Base-by-base conservation (phyloP, 2,888 invertebrate species). In the Platycheirus rosarum region DNA sequence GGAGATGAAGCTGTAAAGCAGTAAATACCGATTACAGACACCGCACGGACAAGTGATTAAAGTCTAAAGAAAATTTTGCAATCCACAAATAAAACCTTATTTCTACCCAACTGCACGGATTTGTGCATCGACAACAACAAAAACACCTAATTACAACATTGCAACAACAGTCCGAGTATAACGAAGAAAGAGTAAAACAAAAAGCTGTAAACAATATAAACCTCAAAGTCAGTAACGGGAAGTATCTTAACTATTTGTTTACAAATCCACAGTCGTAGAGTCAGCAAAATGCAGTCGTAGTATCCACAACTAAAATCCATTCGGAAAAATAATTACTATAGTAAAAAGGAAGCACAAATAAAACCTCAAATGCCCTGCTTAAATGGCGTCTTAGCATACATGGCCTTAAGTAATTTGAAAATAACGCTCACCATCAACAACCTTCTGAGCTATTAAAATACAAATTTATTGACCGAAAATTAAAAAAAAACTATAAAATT, bases 321-420 rank as follows among this genome's bases (percentile, higher is more conserved):
- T 32, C 29, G 8, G 8, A 32, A 32, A 32, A 48, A 48, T 48
- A 55, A 63, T 65, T 55, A 32, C 29, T 32, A n/a, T n/a, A 8
- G 46, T 55, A 53, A 49, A 65, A 40, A 37, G 55, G 48, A 20
- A 73, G 55, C 55, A 40, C 63, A 55, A 55, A 63, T 53, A 63
- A 73, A 63, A 73, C 40, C 14, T 18, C 32, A 65, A 71, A 35
- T 48, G 46, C 55, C 46, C 73, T 73, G 53, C 55, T 73, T 37
- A 73, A 73, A 63, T 65, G 53, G 65, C 48, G 63, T 55, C 46
- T 73, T 48, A 46, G 53, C 48, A 55, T 65, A 65, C 42, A 73
- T 55, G 37, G 55, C 46, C 42, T 46, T 65, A 65, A 23, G 6
- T 32, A 32, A 32, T 32, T 5, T 4, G 29, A 32, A 32, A 32